Evolutionary conservation across 2,888 invertebrate species (phyloP).

Genomic region (Harpalus rubripes): DNA sequence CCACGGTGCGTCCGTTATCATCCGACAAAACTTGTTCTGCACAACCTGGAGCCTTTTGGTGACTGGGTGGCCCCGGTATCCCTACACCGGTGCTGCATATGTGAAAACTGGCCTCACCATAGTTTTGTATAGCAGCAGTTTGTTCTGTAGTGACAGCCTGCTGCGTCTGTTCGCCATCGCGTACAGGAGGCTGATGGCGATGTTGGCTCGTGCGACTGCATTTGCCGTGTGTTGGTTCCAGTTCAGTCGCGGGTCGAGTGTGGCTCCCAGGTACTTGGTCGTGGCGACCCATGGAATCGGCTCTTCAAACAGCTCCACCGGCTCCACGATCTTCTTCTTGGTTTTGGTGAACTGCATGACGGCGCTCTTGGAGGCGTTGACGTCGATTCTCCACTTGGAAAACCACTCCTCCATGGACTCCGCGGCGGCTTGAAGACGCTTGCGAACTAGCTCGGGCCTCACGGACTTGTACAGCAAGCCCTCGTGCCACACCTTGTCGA

Average conservation of each 20-base stretch:
- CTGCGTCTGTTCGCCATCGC: neutral
- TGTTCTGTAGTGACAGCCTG: neutral
- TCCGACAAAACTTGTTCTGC: conserved; percentile 1
- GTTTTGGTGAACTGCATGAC: conserved; percentile 62
- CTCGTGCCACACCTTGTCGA: conserved; percentile 72
- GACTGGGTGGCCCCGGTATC: neutral
- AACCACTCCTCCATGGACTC: conserved; percentile 52
- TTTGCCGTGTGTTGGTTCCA: neutral
- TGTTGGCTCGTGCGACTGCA: too few species aligned
- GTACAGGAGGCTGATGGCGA: neutral
- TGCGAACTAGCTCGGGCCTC: conserved; percentile 5
- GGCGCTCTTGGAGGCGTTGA: conserved; percentile 65
- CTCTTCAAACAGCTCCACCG: neutral
- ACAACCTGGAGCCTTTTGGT: conserved; percentile 7
- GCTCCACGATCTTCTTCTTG: neutral
- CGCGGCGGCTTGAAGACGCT: conserved; percentile 31
- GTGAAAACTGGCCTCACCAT: conserved; percentile 9
- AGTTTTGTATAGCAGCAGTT: neutral
- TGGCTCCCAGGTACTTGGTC: conserved; percentile 29
- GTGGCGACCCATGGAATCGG: conserved; percentile 12
- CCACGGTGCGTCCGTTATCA: conserved; percentile 22
- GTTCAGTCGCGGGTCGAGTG: neutral
- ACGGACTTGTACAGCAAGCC: conserved; percentile 68
- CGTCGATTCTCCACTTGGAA: conserved; percentile 64
- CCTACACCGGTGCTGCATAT: conserved; percentile 2